Evolutionary conservation across 2,888 invertebrate genomes (phyloP).

Genomic region (Parasteatoda lunata): DNA sequence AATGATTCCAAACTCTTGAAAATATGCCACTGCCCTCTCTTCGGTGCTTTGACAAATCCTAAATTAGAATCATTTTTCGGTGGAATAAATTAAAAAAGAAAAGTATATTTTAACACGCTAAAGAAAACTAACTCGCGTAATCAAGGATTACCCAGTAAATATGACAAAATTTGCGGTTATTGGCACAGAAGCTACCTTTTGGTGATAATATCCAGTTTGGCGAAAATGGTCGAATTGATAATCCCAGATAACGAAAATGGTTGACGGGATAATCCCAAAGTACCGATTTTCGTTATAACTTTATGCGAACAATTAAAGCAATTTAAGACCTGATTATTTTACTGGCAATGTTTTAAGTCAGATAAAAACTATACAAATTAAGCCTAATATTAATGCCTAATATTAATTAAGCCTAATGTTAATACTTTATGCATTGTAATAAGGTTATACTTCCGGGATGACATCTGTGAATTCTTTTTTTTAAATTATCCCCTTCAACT

Average conservation of each 20-base stretch:
- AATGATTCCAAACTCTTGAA: conserved; percentile 2
- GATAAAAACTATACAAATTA: no score
- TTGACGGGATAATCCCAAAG: not conserved
- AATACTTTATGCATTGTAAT: no score
- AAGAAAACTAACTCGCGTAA: conserved; percentile 2
- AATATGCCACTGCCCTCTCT: conserved; percentile 1
- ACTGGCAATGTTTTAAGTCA: no score
- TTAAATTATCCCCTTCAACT: no score
- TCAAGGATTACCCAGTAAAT: not conserved
- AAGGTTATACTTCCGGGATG: no score
- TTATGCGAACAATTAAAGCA: no score
- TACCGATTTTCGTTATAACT: not conserved
- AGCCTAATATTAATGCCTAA: no score
- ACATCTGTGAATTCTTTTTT: no score
- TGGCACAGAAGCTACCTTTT: conserved; percentile 11
- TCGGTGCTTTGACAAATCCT: not conserved
- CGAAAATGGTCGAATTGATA: not conserved
- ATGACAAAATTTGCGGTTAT: not conserved
- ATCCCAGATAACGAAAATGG: not conserved
- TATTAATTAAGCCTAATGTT: no score
- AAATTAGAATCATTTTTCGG: not conserved
- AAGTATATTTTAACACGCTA: conserved; percentile 9
- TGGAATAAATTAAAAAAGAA: not conserved
- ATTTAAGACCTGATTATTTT: no score
- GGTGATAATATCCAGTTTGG: not conserved